Evolutionary conservation across 2,888 invertebrate species (phyloP), one percentile per base, ranked within the genome.

Genomic region (Aradus depressus): DNA sequence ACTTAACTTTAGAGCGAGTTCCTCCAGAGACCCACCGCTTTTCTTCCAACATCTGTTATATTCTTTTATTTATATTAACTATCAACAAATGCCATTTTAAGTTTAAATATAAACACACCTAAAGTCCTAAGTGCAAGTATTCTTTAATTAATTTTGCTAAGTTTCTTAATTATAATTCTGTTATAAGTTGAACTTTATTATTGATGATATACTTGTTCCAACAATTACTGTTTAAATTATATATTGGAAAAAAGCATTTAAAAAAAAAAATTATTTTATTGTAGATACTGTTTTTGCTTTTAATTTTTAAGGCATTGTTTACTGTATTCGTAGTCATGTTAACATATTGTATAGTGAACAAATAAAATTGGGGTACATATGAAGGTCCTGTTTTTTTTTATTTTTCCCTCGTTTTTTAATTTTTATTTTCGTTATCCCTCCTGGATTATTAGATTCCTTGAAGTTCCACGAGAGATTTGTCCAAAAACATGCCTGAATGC

Each of bases 291-390:
- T 35, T 50, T 50, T 38, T 42, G 50, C 42, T 50, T 50, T 50
- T 50, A 32, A 34, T 42, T 50, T 34, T 18, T 50, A 42, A 42
- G 42, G 50, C 42, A 42, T 50, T 21, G 35, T 34, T 16, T 23
- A 44, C 31, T 25, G 21, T 23, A 39, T 51, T 48, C 35, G 50
- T 54, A 54, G 54, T 54, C 54, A 54, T 52, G 54, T 54, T 54
- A 52, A 52, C 54, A 48, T 39, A 52, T 50, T 47, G 47, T 47
- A 51, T 42, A 51, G 51, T 54, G 52, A 50, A 54, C 41, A 28
- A 54, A 51, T 52, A 52, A 51, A 53, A 51, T 38, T 52, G 54
- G 54, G 54, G 51, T 51, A 52, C 47, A 35, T 28, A 28, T 41
- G 16, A 23, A n/a, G 42, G 42, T 12, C 19, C 16, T 26, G 16